Percentiles rank a stretch among this genome's conserved stretches.
Conservation (phyloP, 2,113 vertebrate genomes). For the Phalacrocorax pelagicus region DNA sequence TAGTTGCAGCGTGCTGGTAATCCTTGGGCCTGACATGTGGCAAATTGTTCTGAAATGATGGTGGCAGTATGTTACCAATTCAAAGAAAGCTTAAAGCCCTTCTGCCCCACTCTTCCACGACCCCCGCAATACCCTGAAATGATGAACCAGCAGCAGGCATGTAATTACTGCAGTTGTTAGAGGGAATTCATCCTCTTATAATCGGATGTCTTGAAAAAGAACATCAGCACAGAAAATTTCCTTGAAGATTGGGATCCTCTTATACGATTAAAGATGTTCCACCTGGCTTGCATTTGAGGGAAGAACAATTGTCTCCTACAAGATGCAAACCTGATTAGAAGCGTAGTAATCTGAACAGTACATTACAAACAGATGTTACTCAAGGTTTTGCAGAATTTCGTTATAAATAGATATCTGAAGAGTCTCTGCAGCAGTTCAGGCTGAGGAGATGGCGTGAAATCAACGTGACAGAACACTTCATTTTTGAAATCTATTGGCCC, state of each 20-base stretch:
- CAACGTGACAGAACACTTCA: not conserved
- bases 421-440: not conserved
- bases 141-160: slow-evolving; percentile 72
- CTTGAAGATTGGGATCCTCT: slow-evolving; percentile 74
- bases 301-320: slow-evolving; percentile 59
- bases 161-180: slow-evolving; percentile 72
- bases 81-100: slow-evolving; percentile 52
- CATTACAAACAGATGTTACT: slow-evolving; percentile 60
- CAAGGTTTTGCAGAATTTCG: not conserved
- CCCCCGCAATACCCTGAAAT: not conserved
- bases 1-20: slow-evolving; percentile 56
- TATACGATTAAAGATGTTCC: slow-evolving; percentile 79
- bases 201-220: slow-evolving; percentile 77
- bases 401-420: not conserved
- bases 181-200: slow-evolving; percentile 73
- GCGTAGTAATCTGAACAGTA: slow-evolving; percentile 52
- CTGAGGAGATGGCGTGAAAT: slow-evolving; percentile 16
- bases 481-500: not conserved
- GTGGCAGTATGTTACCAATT: slow-evolving; percentile 80
- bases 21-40: slow-evolving; percentile 71
- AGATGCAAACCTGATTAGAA: slow-evolving; percentile 70
- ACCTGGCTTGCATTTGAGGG: slow-evolving; percentile 53
- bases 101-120: not conserved
- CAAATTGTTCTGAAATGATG: slow-evolving; percentile 69
- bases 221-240: slow-evolving; percentile 74